Evolutionary conservation across 2,888 invertebrate genomes (phyloP).

Genomic region (Gymnoscelis rufifasciata): DNA sequence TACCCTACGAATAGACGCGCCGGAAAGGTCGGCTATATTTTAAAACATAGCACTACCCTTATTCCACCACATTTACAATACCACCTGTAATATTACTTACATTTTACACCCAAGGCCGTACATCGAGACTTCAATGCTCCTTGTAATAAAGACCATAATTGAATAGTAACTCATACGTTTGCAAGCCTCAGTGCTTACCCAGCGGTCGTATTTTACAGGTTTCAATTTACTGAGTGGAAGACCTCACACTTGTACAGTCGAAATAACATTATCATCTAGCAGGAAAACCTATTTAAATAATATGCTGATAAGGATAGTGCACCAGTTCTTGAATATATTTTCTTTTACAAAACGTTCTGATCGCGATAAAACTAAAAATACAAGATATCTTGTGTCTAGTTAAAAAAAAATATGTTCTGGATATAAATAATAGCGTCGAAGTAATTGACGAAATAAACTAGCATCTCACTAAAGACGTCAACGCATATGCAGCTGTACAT

Average conservation of each 20-base stretch:
- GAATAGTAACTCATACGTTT: slow-evolving; percentile 27
- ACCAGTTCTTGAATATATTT: too few species aligned
- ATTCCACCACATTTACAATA: slow-evolving; percentile 14
- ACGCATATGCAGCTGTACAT: slow-evolving; percentile 21
- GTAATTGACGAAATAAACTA: too few species aligned
- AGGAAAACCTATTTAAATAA: slow-evolving; percentile 7
- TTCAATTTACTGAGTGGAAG: slow-evolving; percentile 19
- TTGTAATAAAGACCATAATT: slow-evolving; percentile 25
- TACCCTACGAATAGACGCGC: slow-evolving; percentile 26
- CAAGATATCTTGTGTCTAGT: background rate
- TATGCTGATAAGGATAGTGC: slow-evolving; percentile 1
- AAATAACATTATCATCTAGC: slow-evolving; percentile 10
- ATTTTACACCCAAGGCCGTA: slow-evolving; percentile 14
- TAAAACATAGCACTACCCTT: slow-evolving; percentile 25
- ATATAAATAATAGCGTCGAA: background rate
- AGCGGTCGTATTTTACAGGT: slow-evolving; percentile 27
- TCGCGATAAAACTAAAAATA: slow-evolving; percentile 1
- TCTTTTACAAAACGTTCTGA: background rate
- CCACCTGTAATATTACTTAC: slow-evolving; percentile 16
- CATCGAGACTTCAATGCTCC: slow-evolving; percentile 8
- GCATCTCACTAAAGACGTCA: slow-evolving; percentile 7
- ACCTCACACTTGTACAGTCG: slow-evolving; percentile 4
- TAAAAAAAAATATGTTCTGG: too few species aligned
- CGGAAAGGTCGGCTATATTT: slow-evolving; percentile 28
- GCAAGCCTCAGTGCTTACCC: slow-evolving; percentile 23